phyloP scores from a whole-genome alignment of 1,140 invertebrate species.

The Ostrea edulis region DNA sequence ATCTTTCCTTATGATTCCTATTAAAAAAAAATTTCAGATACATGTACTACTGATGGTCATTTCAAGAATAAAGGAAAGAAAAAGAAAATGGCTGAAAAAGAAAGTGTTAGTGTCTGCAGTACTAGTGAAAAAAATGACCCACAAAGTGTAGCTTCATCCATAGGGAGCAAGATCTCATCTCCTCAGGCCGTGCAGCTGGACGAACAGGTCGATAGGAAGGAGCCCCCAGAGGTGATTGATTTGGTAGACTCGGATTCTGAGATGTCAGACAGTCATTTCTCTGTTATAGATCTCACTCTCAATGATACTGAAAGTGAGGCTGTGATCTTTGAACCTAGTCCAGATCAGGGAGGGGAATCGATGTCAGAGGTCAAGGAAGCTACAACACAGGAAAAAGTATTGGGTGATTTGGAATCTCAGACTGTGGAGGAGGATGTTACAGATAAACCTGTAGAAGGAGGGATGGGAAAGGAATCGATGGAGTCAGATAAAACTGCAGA shows the following conservation, averaged over 20 bases:
- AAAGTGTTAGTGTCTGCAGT: background rate
- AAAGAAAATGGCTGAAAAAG: background rate
- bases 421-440: background rate
- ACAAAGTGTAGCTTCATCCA: background rate
- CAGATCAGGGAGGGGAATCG: background rate
- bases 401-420: background rate
- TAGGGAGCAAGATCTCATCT: background rate
- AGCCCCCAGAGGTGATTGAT: background rate
- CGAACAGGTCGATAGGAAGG: background rate
- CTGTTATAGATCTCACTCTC: background rate
- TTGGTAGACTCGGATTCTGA: background rate
- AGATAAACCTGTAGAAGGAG: background rate
- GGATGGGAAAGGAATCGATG: background rate
- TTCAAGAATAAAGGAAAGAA: background rate
- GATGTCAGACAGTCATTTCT: constrained; percentile 13
- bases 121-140: background rate
- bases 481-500: background rate
- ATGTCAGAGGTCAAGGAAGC: background rate
- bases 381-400: background rate
- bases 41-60: background rate
- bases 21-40: too few relatives aligned
- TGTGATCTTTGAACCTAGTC: constrained; percentile 3
- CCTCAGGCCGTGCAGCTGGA: background rate
- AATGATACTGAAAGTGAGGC: constrained; percentile 25
- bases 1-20: too few relatives aligned